Base-by-base conservation (phyloP, 2,888 invertebrate genomes). In the Tetragonula carbonaria region DNA sequence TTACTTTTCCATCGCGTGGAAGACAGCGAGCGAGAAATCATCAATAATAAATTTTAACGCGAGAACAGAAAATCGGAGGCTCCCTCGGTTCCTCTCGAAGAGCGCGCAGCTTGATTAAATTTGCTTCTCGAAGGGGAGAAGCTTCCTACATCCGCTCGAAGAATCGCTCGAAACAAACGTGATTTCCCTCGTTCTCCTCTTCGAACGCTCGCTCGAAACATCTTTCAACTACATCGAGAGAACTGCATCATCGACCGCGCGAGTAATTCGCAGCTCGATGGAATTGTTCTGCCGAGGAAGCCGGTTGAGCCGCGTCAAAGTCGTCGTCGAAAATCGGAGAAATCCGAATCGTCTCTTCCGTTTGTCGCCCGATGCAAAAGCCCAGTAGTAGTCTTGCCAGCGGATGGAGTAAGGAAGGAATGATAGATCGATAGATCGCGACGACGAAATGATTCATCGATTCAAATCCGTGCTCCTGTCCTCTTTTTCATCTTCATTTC, bases 381-480 rank as follows among this genome's bases (percentile, higher is more conserved):
- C 62, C 76, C 28, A 33, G 57, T 33, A 33, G 21, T 33, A 1
- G 33, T 33, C 33, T 33, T 21, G 11, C 13, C 38, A 45, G 11
- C 1, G 8, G 65, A 21, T 18, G 33, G 65, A n/a, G 63, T 51
- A 74, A 65, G 65, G 71, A 67, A 63, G 21, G 33, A 28, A 28
- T 38, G 72, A 28, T 28, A 38, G 70, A 82, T 86, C 79, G 81
- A 45, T 45, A 45, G 45, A 45, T 45, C 45, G 45, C 45, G 45
- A 45, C 45, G 1, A 50, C 23, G 59, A 83, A 83, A 50, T 50
- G 28, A 63, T 62, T 79, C 79, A 62, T 45, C 74, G 75, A 87
- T 83, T 86, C 83, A 78, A 80, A 28, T 28, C 78, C 53, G 77
- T 80, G 77, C 81, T 78, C 84, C 1, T 53, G 65, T 80, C 70